Evolutionary conservation across 2,113 vertebrate species (phyloP), one percentile per base, ranked within the genome.

Genomic region (Cavia aperea): DNA sequence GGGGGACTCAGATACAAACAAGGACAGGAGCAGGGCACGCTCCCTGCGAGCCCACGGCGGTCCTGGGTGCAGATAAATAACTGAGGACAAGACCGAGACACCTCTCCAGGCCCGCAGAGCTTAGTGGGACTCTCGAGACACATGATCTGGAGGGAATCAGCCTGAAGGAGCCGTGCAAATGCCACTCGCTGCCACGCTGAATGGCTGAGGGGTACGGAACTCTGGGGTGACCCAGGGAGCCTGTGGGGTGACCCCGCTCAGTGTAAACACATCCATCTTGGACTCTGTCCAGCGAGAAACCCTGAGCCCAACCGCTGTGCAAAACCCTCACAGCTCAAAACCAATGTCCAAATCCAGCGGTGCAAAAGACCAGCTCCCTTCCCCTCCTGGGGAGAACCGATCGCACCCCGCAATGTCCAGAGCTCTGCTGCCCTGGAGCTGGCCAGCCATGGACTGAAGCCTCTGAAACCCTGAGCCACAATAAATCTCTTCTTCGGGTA

Each of bases 121-220:
- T 46, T 9, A 68, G 24, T 2, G 1, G 46, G 39, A 19, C 49
- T 77, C 72, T 43, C 2, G 9, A 63, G n/a, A 63, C 33, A 1
- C 24, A 43, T 2, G 13, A 49, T 75, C 63, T 3, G 83, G 46
- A 73, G 91, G 81, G 89, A 81, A 39, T 95, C 79, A 73, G 62
- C 18, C 2, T 9, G 39, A 14, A 70, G 46, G 29, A 46, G 14
- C 23, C 31, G 9, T 24, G 5, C 29, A 19, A 19, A 56, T 16
- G 7, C 54, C 70, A 31, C 26, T 33, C 12, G 16, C 29, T 54
- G 2, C 33, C 49, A 26, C 21, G 0, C 16, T n/a, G 36, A 46
- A 5, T 7, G 11, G 8, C 7, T 7, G 0, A 19, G 36, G 65
- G 23, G 4, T 2, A 9, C 3, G 23, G 46, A 31, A 72, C 7